phyloP scores from a whole-genome alignment of 2,888 invertebrate genomes.

The Agonopterix alstromeriana region DNA sequence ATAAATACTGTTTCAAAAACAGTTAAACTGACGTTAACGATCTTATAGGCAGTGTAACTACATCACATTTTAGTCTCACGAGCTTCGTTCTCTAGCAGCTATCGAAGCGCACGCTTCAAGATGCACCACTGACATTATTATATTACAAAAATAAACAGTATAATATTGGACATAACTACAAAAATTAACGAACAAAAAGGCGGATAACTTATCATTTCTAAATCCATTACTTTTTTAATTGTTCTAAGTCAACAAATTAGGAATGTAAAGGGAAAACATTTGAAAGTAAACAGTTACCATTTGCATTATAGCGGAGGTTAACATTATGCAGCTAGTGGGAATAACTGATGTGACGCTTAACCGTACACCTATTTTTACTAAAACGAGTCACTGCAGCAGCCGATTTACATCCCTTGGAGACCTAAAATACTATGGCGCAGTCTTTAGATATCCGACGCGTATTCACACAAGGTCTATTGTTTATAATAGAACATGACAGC shows the following conservation, averaged over 20 bases:
- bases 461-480: not conserved
- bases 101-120: constrained; percentile 25
- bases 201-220: not conserved
- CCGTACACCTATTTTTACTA: not conserved
- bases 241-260: not conserved
- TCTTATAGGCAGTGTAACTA: constrained; percentile 27
- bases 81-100: constrained; percentile 22
- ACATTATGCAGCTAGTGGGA: too few species aligned
- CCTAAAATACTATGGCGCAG: constrained; percentile 6
- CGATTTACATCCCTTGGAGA: not conserved
- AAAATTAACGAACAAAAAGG: constrained; percentile 2
- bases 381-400: not conserved
- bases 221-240: not conserved
- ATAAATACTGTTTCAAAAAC: constrained; percentile 48
- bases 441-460: not conserved
- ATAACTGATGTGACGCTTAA: too few species aligned
- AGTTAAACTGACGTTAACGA: constrained; percentile 23
- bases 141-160: constrained; percentile 1
- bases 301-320: too few species aligned
- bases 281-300: too few species aligned
- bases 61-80: constrained; percentile 26
- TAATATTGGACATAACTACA: not conserved
- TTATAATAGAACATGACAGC: constrained; percentile 1
- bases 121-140: not conserved
- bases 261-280: constrained; percentile 1